Evolutionary conservation across 1,140 invertebrate species (phyloP), one percentile per base, ranked within the genome.

Genomic region (Bombus turneri): DNA sequence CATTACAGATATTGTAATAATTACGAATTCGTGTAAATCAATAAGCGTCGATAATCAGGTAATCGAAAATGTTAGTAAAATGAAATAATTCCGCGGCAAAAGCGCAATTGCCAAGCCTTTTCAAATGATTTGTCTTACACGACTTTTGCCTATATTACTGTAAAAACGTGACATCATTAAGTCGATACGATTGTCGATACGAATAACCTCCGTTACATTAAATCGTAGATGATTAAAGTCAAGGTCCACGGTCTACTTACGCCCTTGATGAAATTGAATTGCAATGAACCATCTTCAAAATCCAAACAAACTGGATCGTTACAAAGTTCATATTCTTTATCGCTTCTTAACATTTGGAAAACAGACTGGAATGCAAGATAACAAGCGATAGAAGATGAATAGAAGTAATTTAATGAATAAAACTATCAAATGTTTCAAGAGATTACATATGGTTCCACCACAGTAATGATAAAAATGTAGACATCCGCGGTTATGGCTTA

Each of bases 21-120:
- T 85, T 85, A 80, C 77, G 31, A 80, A 62, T 28, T 39, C 76
- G 57, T 64, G 68, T 72, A 31, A 85, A 85, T 85, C 83, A 62
- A 85, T 85, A 85, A 72, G 62, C 31, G 68, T 18, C 41, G 4
- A 31, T 47, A 39, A 34, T 31, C 37, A n/a, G 39, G 5, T 8
- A 22, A 53, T 22, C 39, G 34, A 53, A 31, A 31, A 41, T 28
- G 28, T n/a, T 47, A 9, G 62, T 72, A 13, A 73, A 53, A 73
- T 73, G 62, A 72, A 80, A 85, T 37, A 47, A 80, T 43, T n/a
- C 25, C 10, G 1, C 31, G 6, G 1, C n/a, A 10, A 39, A 5
- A 12, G 31, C 15, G 18, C 22, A 25, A 25, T 22, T 3, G 9
- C 3, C 3, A 18, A 28, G 9, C 53, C 22, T 62, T 41, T 22